A percentile compares a stretch with the other conserved stretches of the same genome.
phyloP scores from a whole-genome alignment of 2,113 vertebrate genomes.

The Mastomys coucha region DNA sequence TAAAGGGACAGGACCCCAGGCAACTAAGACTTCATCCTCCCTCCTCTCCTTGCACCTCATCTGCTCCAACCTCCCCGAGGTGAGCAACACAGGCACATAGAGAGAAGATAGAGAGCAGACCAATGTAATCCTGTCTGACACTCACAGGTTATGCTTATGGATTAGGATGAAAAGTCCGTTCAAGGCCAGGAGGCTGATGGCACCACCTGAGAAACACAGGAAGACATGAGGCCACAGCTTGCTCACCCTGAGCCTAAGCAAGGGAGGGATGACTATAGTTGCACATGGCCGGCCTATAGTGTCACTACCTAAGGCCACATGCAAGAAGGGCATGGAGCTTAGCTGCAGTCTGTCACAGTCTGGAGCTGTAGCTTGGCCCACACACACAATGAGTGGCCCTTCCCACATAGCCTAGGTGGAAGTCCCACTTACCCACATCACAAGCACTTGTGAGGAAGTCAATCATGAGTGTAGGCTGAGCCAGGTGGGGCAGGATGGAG shows the following conservation, averaged over 20 bases:
- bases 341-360: not conserved
- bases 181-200: slow-evolving; percentile 95
- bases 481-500: slow-evolving; percentile 94
- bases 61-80: not conserved
- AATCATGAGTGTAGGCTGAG: slow-evolving; percentile 94
- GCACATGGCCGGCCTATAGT: not conserved
- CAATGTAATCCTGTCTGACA: not conserved
- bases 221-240: not conserved
- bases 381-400: too few species aligned
- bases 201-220: slow-evolving; percentile 90
- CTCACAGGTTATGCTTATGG: slow-evolving; percentile 98
- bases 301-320: not conserved
- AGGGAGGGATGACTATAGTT: not conserved
- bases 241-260: not conserved
- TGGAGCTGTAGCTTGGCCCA: not conserved
- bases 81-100: too few species aligned
- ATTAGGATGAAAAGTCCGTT: slow-evolving; percentile 97
- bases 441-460: slow-evolving; percentile 97
- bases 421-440: slow-evolving; percentile 90
- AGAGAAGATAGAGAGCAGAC: not conserved
- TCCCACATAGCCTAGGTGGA: not conserved
- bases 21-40: too few species aligned
- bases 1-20: not conserved
- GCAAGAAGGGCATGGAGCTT: not conserved
- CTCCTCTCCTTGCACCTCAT: not conserved